phyloP scores from a whole-genome alignment of 2,113 vertebrate genomes.

The Colistium nudipinnis region DNA sequence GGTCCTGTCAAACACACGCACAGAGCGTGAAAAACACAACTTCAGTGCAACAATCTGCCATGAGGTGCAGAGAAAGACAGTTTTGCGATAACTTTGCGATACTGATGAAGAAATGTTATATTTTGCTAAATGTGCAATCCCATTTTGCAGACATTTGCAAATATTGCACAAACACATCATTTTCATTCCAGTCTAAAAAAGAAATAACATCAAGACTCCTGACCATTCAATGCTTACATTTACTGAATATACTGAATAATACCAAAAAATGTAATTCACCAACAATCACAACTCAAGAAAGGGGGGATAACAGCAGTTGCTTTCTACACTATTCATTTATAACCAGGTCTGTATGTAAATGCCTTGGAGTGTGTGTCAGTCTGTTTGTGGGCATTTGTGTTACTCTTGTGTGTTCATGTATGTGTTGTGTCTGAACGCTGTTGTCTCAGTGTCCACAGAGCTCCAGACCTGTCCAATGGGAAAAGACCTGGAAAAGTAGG shows the following conservation, averaged over 20 bases:
- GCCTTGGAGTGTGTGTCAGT: slow-evolving; percentile 20
- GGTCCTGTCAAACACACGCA: no score
- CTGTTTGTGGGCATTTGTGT: slow-evolving; percentile 25
- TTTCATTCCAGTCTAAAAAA: background rate
- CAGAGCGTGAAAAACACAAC: no score
- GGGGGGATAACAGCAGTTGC: slow-evolving; percentile 16
- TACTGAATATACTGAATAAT: no score
- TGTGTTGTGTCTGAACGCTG: slow-evolving; percentile 36
- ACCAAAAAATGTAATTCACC: background rate
- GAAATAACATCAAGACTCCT: background rate
- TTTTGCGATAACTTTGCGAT: no score
- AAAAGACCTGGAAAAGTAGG: slow-evolving; percentile 71
- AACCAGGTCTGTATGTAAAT: slow-evolving; percentile 32
- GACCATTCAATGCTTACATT: no score
- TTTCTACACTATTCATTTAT: slow-evolving; percentile 30
- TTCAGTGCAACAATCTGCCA: background rate
- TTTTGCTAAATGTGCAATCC: no score
- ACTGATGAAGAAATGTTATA: no score
- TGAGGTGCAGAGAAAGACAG: no score
- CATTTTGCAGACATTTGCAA: no score
- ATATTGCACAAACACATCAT: background rate
- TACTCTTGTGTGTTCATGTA: background rate
- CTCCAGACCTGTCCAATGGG: slow-evolving; percentile 61
- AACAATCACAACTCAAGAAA: background rate
- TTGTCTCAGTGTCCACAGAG: slow-evolving; percentile 56